phyloP scores from a whole-genome alignment of 2,113 vertebrate genomes.

The Anhinga anhinga region DNA sequence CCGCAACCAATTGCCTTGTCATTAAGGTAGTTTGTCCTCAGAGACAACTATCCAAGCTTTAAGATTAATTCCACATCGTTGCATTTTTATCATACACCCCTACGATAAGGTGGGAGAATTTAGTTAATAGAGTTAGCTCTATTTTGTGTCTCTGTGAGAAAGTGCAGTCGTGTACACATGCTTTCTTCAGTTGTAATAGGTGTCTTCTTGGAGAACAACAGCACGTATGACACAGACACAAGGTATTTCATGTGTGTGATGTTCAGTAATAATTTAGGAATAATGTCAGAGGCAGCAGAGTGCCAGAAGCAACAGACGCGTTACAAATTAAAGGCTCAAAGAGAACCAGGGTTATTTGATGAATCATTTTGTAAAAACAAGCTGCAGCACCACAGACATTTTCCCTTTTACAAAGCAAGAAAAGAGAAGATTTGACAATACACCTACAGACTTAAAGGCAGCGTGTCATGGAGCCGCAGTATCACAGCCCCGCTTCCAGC shows the following conservation, averaged over 20 bases:
- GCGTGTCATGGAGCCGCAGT: fast-evolving
- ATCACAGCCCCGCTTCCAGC: not conserved
- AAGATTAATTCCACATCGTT: constrained; percentile 19
- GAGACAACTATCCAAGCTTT: not conserved
- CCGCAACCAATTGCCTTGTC: not conserved
- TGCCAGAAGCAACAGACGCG: constrained; percentile 3
- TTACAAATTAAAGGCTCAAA: constrained; percentile 20
- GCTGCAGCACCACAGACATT: not conserved
- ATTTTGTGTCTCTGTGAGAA: not conserved
- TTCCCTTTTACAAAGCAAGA: not conserved
- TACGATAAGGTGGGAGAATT: not conserved
- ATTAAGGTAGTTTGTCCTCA: not conserved
- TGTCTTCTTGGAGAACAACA: not conserved
- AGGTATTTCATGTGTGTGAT: not conserved
- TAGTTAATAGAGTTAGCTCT: not conserved
- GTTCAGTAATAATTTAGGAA: not conserved
- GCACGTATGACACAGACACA: not conserved
- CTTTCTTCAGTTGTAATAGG: not conserved
- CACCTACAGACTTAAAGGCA: not conserved
- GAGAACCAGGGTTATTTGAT: not conserved
- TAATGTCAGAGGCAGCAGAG: not conserved
- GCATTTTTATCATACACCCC: not conserved
- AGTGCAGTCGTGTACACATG: not conserved
- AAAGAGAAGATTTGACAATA: not conserved
- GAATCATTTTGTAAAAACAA: constrained; percentile 16